Evolutionary conservation across 2,797 vertebrate species (phyloP).

Genomic region (Trematomus bernacchii): DNA sequence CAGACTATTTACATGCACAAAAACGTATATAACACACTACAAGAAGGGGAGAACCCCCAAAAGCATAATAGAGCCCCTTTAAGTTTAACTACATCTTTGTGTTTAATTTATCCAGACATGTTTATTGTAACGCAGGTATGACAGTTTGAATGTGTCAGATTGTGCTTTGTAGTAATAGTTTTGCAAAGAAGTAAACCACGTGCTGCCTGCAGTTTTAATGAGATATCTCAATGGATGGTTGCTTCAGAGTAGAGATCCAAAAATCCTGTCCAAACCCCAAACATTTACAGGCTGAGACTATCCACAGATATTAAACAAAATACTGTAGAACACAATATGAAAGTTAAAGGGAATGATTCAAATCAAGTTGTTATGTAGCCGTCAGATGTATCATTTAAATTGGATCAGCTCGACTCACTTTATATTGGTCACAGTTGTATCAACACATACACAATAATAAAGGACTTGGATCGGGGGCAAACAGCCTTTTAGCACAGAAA

Average conservation of each 20-base stretch:
- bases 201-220: conserved; percentile 25
- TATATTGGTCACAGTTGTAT: not conserved
- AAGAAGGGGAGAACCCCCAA: no score
- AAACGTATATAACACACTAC: no score
- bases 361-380: not conserved
- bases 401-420: conserved; percentile 20
- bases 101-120: not conserved
- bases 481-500: not conserved
- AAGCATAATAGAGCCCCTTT: no score
- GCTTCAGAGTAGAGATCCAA: conserved; percentile 4
- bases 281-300: not conserved
- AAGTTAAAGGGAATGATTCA: not conserved
- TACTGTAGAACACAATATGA: not conserved
- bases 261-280: not conserved
- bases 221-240: not conserved
- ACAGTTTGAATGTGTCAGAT: not conserved
- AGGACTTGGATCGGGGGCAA: not conserved
- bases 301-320: not conserved
- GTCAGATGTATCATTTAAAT: conserved; percentile 9
- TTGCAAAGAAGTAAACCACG: conserved; percentile 1
- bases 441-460: not conserved
- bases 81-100: not conserved
- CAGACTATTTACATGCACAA: no score
- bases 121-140: not conserved
- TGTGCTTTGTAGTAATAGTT: conserved; percentile 6